Percentiles rank a stretch among this genome's conserved stretches.
Conservation (phyloP, 2,797 vertebrate genomes). For the Setipinna tenuifilis region DNA sequence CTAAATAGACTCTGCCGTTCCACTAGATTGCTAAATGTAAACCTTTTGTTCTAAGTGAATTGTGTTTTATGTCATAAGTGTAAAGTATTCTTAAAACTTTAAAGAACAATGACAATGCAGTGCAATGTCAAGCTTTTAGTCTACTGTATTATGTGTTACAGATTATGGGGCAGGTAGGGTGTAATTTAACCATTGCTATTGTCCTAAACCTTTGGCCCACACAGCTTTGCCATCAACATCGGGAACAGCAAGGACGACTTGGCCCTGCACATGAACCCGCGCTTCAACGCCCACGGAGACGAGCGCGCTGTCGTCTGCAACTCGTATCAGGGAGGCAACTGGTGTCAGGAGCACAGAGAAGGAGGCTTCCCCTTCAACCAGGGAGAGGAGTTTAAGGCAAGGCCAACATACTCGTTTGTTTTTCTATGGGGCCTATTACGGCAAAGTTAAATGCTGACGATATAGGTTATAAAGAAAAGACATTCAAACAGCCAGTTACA, state of each 20-base stretch:
- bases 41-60: neutral
- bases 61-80: neutral
- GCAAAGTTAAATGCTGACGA: neutral
- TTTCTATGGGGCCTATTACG: neutral
- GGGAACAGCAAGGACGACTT: slow-evolving; percentile 64
- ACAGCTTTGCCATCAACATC: slow-evolving; percentile 76
- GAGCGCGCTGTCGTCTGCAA: slow-evolving; percentile 71
- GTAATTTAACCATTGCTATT: neutral
- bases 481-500: neutral
- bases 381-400: slow-evolving; percentile 73
- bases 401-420: neutral
- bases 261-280: slow-evolving; percentile 74
- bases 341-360: slow-evolving; percentile 73
- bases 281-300: slow-evolving; percentile 75
- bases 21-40: neutral
- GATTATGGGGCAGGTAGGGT: neutral
- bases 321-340: slow-evolving; percentile 69
- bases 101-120: neutral
- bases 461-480: neutral
- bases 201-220: neutral
- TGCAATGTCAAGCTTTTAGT: neutral
- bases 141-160: neutral
- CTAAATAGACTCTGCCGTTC: neutral
- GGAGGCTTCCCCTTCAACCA: slow-evolving; percentile 71
- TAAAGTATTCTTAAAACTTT: neutral